Conservation (phyloP, 1,140 invertebrate species). For the Vollenhovia emeryi region DNA sequence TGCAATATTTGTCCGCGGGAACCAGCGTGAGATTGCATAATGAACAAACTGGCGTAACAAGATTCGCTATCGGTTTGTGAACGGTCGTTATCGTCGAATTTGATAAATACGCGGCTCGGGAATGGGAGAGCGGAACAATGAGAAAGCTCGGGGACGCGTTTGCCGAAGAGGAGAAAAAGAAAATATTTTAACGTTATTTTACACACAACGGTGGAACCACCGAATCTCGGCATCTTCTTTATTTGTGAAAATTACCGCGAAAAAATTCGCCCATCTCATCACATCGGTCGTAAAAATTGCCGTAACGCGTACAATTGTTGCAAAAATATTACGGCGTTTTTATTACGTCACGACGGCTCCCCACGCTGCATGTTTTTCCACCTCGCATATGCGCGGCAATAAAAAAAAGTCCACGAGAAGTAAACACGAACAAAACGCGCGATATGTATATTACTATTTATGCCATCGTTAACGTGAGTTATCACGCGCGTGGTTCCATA, state of each 20-base stretch:
- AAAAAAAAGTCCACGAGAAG: constrained; percentile 11
- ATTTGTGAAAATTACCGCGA: neutral
- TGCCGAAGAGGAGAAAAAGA: neutral
- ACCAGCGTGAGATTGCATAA: constrained; percentile 47
- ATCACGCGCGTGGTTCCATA: constrained; percentile 22
- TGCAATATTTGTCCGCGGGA: constrained; percentile 56
- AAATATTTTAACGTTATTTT: neutral
- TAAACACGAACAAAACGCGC: constrained; percentile 3
- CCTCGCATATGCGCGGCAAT: neutral
- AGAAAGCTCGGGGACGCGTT: neutral
- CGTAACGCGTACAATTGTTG: neutral
- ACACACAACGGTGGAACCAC: neutral
- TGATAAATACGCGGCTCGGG: constrained; percentile 5
- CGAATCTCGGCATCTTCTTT: neutral
- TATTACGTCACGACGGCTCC: neutral
- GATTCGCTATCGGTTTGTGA: constrained; percentile 29
- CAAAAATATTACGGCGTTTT: constrained; percentile 9
- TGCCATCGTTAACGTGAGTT: constrained; percentile 53
- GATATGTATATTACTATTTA: constrained; percentile 56
- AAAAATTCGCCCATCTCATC: neutral
- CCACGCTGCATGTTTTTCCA: neutral
- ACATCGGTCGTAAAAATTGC: neutral
- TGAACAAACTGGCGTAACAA: constrained; percentile 30
- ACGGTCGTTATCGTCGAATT: neutral
- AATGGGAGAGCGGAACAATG: neutral